A percentile compares a stretch with the other conserved stretches of the same genome.
These are phyloP conservation scores for Tragelaphus scriptus DNA, from an alignment of 2,113 vertebrate species.

Conservation along the genomic window DNA sequence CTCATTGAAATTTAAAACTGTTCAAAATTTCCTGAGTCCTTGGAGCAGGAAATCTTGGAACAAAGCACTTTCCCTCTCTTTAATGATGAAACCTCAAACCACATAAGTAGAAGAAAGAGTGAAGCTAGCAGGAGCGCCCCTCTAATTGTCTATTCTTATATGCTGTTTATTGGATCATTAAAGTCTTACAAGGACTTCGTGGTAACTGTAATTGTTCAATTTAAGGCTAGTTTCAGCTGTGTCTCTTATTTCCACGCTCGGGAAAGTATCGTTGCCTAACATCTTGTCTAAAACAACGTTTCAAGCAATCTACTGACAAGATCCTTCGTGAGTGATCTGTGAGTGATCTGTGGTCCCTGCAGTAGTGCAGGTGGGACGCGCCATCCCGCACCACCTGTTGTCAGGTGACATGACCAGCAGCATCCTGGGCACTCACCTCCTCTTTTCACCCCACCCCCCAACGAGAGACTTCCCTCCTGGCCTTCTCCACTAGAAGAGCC, in stretches of 20 bases:
- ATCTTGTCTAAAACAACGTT: background rate
- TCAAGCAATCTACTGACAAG: background rate
- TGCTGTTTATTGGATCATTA: conserved; percentile 54
- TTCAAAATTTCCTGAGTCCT: background rate
- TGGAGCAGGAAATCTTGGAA: background rate
- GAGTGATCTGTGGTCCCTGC: background rate
- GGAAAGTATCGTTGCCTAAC: background rate
- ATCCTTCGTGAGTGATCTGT: background rate
- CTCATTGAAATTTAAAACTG: background rate
- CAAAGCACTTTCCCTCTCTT: conserved; percentile 38
- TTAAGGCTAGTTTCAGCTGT: background rate
- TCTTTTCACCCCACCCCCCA: background rate
- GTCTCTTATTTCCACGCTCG: conserved; percentile 8
- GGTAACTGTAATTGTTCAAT: conserved; percentile 1
- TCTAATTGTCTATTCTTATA: conserved; percentile 48
- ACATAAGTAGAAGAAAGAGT: conserved; percentile 45
- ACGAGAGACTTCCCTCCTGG: background rate
- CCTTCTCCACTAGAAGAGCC: background rate
- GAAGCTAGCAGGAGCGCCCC: background rate
- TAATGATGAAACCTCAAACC: conserved; percentile 64
- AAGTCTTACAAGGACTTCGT: conserved; percentile 37
- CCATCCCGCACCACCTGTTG: conserved; percentile 57
- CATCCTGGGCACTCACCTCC: background rate
- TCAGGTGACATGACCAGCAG: conserved; percentile 40
- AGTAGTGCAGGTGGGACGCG: background rate